phyloP scores from a whole-genome alignment of 2,113 vertebrate genomes.

The Emydura subglobosa region DNA sequence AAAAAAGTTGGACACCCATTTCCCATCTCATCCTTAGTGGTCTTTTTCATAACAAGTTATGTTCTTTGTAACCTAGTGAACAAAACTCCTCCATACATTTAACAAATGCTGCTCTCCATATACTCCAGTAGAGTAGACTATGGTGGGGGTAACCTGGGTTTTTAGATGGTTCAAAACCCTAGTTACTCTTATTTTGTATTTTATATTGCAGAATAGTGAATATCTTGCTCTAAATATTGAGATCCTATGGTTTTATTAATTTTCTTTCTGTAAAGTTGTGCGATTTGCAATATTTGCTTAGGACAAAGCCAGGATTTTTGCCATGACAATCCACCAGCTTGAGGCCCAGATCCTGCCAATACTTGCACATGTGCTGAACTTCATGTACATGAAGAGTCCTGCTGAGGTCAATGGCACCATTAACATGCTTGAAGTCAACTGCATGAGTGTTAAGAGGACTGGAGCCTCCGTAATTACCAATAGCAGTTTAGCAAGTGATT shows the following conservation, averaged over 20 bases:
- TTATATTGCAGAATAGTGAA: not conserved
- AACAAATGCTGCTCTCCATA: not conserved
- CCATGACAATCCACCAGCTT: not conserved
- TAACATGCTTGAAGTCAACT: not conserved
- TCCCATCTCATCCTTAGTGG: not conserved
- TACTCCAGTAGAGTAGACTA: not conserved
- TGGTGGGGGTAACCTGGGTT: not conserved
- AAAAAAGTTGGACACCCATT: not conserved
- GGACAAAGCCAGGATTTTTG: not conserved
- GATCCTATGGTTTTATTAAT: not conserved
- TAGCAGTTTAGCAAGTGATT: not conserved
- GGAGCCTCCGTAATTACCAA: not conserved
- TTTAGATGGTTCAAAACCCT: not conserved
- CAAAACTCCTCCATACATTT: not conserved
- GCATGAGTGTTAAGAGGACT: not conserved
- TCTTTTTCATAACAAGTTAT: not conserved
- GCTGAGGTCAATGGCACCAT: not conserved
- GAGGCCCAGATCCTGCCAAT: not conserved
- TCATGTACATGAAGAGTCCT: fast-evolving
- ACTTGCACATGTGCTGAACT: fast-evolving
- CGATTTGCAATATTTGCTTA: not conserved
- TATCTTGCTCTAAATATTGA: not conserved
- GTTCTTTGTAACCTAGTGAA: not conserved
- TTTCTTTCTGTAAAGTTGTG: not conserved
- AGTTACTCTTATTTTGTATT: not conserved